phyloP scores from a whole-genome alignment of 1,140 invertebrate genomes.

The Bombus polaris region DNA sequence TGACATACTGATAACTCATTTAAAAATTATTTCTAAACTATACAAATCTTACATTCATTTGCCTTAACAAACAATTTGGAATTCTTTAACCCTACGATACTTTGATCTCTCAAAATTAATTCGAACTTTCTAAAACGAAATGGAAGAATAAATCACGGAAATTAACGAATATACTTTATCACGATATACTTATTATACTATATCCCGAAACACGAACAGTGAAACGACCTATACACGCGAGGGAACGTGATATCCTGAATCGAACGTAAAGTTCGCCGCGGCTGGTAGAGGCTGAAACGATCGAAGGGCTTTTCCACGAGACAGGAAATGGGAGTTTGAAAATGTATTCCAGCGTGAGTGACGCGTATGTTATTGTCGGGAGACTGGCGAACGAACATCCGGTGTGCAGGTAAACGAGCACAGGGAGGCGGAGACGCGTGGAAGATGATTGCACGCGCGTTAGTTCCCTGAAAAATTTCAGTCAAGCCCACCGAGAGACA shows the following conservation, averaged over 20 bases:
- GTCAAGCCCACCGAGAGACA: not conserved
- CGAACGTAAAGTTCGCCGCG: constrained; percentile 39
- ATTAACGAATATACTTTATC: not conserved
- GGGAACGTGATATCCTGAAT: constrained; percentile 23
- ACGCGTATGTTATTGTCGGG: constrained; percentile 55
- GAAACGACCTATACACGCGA: not conserved
- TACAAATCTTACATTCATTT: no score
- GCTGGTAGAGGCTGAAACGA: constrained; percentile 5
- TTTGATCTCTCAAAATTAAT: not conserved
- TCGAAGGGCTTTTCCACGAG: constrained; percentile 38
- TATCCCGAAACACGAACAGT: not conserved
- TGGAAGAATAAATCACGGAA: not conserved
- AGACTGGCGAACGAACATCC: constrained; percentile 48
- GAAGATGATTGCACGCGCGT: constrained; percentile 23
- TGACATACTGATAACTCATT: no score
- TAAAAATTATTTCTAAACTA: not conserved
- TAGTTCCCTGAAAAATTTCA: constrained; percentile 29
- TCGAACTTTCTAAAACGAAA: not conserved
- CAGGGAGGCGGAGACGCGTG: constrained; percentile 18
- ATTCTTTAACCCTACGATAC: not conserved
- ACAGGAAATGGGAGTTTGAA: constrained; percentile 57
- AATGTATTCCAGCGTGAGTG: constrained; percentile 56
- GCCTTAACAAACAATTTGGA: no score
- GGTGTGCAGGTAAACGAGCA: constrained; percentile 41
- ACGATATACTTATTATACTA: no score